These are phyloP conservation scores for Augochlorella aurata DNA, from an alignment of 2,888 invertebrate species.

Conservation along the genomic window DNA sequence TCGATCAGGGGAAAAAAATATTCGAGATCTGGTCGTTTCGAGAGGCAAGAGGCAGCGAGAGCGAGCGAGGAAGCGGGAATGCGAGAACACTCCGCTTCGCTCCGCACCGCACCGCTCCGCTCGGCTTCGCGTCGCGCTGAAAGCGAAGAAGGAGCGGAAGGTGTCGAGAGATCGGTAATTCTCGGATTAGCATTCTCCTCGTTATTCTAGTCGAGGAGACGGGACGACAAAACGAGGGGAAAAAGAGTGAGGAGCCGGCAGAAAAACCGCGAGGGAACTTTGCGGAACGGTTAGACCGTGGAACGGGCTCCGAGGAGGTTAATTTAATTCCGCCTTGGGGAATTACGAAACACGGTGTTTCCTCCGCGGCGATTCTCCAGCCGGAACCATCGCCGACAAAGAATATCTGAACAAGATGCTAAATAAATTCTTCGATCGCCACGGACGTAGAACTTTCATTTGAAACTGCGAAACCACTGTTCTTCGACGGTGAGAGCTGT, in stretches of 20 bases:
- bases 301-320: slow-evolving; percentile 35
- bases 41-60: slow-evolving; percentile 18
- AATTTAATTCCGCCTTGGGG: slow-evolving; percentile 48
- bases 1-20: slow-evolving; percentile 27
- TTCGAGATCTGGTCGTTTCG: neutral
- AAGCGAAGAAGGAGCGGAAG: neutral
- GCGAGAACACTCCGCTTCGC: too few species aligned
- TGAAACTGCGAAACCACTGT: too few species aligned
- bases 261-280: slow-evolving; percentile 25
- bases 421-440: neutral
- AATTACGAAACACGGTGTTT: slow-evolving; percentile 33
- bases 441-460: neutral
- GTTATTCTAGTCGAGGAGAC: slow-evolving; percentile 42
- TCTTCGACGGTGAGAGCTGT: too few species aligned
- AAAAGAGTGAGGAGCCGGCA: slow-evolving; percentile 7
- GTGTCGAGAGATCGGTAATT: slow-evolving; percentile 52
- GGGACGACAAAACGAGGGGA: slow-evolving; percentile 32
- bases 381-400: neutral
- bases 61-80: too few species aligned
- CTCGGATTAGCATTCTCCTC: slow-evolving; percentile 56
- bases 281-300: slow-evolving; percentile 15
- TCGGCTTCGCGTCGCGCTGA: neutral
- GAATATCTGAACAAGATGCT: neutral
- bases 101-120: too few species aligned
- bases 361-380: neutral